Evolutionary conservation across 2,888 invertebrate genomes (phyloP), one percentile per base, ranked within the genome.

Genomic region (Synergus laeviventris): DNA sequence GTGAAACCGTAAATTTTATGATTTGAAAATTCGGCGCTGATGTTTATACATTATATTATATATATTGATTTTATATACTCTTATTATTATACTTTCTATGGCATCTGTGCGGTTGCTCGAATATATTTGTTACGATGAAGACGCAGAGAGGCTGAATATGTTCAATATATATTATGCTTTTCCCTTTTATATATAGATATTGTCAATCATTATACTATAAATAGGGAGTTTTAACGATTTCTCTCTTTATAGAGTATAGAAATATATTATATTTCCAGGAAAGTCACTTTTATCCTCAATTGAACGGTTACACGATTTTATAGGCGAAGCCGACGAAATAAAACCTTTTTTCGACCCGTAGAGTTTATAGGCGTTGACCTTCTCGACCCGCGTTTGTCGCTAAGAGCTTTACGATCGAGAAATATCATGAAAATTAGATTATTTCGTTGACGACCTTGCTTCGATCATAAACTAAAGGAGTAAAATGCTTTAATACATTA

Each of bases 1-100:
- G 86, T 87, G 86, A 86, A 87, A 87, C 86, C 85, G 86, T 84
- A 85, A 86, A 88, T 87, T 87, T 87, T 86, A 86, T 85, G 87
- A 87, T 86, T 87, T 86, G 84, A 84, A 84, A 86, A 85, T 85
- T 83, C 64, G 81, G 83, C 84, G 81, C 83, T 84, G 31, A 31
- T 31, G 83, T 85, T 82, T 81, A 81, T 78, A 81, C 78, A 64
- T 76, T 76, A n/a, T n/a, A n/a, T n/a, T n/a, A n/a, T n/a, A n/a
- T n/a, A n/a, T 78, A 78, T 76, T 79, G 78, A 74, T 66, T 76
- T 66, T 42, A 31, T 80, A 81, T 56, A n/a, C 45, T 45, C n/a
- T n/a, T n/a, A 24, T 24, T 24, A 1, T 49, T 49, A 21, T 56
- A 70, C 62, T 62, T 62, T 62, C 38, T 70, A 70, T 45, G 70